phyloP scores from a whole-genome alignment of 2,888 invertebrate species.

The Nycteola revayana region DNA sequence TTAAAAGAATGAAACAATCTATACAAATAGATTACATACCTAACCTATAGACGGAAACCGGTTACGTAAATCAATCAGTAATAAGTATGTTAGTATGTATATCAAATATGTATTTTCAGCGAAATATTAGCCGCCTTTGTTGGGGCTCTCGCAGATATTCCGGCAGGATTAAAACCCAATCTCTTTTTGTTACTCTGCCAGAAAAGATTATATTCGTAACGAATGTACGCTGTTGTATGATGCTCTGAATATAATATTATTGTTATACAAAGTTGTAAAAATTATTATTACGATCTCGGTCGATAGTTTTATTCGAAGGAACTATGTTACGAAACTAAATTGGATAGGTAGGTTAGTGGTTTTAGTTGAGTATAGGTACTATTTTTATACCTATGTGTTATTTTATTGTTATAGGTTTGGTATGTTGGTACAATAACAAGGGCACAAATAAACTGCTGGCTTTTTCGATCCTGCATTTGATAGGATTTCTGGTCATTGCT shows the following conservation, averaged over 20 bases:
- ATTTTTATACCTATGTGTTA: no score
- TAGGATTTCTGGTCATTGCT: no score
- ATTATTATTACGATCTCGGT: constrained; percentile 36
- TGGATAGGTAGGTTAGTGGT: no score
- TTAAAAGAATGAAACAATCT: constrained; percentile 12
- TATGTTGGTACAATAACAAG: no score
- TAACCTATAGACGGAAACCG: constrained; percentile 25
- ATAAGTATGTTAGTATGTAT: constrained; percentile 38
- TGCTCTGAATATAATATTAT: constrained; percentile 38
- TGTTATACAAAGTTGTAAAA: constrained; percentile 39
- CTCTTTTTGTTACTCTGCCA: constrained; percentile 59
- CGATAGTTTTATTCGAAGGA: constrained; percentile 32
- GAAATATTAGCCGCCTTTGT: constrained; percentile 43
- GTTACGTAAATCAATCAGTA: constrained; percentile 46
- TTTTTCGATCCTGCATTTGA: no score
- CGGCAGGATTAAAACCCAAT: constrained; percentile 59
- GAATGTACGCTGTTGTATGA: constrained; percentile 40
- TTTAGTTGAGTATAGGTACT: no score
- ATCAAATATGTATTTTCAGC: constrained; percentile 49
- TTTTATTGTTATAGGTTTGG: no score
- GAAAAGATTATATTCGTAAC: constrained; percentile 51
- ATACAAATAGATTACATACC: no score
- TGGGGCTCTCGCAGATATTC: constrained; percentile 50
- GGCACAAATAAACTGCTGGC: no score
- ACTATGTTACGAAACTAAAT: constrained; percentile 31